These are phyloP conservation scores for Aphelinus atriplicis DNA, from an alignment of 1,140 invertebrate genomes.

Conservation along the genomic window DNA sequence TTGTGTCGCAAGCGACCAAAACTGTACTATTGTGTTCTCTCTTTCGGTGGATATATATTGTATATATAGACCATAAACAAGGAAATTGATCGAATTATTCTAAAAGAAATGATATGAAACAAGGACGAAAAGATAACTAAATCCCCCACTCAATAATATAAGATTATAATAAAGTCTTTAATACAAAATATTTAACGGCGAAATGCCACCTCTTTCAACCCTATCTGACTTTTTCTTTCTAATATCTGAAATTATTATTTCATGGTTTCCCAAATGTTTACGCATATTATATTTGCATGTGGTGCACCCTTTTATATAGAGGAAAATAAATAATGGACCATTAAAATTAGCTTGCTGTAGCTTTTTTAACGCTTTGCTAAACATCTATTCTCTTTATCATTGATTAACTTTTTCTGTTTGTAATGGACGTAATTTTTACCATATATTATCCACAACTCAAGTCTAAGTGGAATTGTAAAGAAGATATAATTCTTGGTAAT, in stretches of 20 bases:
- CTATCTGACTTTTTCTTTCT: conserved; percentile 43
- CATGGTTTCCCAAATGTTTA: background rate
- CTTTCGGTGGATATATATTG: conserved; percentile 33
- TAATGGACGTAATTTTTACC: background rate
- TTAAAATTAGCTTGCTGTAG: background rate
- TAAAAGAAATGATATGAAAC: conserved; percentile 19
- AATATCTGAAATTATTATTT: background rate
- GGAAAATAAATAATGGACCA: background rate
- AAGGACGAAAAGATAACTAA: conserved; percentile 40
- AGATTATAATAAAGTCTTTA: conserved; percentile 61
- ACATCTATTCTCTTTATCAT: background rate
- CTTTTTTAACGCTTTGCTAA: conserved; percentile 7
- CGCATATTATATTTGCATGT: conserved; percentile 28
- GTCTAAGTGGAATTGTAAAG: too few relatives aligned
- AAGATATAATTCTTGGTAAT: too few relatives aligned
- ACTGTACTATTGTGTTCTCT: conserved; percentile 45
- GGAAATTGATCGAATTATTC: conserved; percentile 50
- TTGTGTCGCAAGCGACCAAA: conserved; percentile 44
- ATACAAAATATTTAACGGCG: conserved; percentile 55
- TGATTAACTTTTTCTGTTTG: background rate
- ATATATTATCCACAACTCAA: background rate
- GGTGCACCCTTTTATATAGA: conserved; percentile 7
- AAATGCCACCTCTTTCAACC: conserved; percentile 43
- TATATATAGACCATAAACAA: conserved; percentile 35
- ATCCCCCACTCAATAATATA: conserved; percentile 54